Evolutionary conservation across 2,113 vertebrate species (phyloP), one percentile per base, ranked within the genome.

Genomic region (Hiodon alosoides): DNA sequence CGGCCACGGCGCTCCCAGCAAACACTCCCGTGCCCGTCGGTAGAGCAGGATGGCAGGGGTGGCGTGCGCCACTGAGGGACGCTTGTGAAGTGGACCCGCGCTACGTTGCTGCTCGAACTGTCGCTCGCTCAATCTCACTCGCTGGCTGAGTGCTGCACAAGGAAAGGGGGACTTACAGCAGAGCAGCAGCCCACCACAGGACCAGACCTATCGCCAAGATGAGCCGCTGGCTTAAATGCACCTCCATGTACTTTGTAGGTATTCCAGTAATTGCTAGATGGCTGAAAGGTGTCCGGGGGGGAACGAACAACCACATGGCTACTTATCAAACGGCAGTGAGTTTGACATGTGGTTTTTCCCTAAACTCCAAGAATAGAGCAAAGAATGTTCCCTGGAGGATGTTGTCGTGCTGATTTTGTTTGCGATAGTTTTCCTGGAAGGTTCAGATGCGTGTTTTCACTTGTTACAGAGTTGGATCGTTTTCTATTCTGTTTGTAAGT

Each of bases 161-260:
- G 78, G 77, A 72, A 60, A 47, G 55, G 77, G 82, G 76, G 77
- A 79, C 7, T 54, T 62, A 65, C 7, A 47, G 4, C 70, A 31
- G 74, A 80, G 85, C 85, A 74, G 84, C 88, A 83, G 83, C 88
- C 17, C 81, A 85, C 78, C 86, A 82, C 87, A 88, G 86, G 88
- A 84, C 83, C 57, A 87, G 86, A 80, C 90, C 72, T 48, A 85
- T 84, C 87, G 83, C 85, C 84, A 94, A 77, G 81, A 98, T 98
- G 96, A 94, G 85, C 85, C 93, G 93, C 74, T 97, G 95, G 95
- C 85, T 96, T 80, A 93, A 94, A 73, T 95, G 96, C 90, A 92
- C 95, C 74, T 90, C 94, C 48, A 87, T 81, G 83, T 91, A 92
- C 87, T 78, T 90, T 80, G 96, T 98, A 93, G 88, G 96, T 98